Percentiles rank a stretch among this genome's conserved stretches.
phyloP scores from a whole-genome alignment of 2,888 invertebrate species.

The Aporophyla nigra region DNA sequence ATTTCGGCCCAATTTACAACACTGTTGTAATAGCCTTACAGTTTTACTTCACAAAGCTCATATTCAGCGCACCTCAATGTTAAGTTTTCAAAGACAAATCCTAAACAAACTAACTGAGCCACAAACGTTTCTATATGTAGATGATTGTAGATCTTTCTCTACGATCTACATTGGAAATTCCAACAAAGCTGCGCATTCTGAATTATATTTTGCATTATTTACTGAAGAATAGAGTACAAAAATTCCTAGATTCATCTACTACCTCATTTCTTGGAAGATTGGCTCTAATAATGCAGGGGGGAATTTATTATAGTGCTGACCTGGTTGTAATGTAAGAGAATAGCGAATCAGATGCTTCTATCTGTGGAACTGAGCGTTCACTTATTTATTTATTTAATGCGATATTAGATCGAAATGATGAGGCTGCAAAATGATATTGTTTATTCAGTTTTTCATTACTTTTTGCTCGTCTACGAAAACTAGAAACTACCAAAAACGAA shows the following conservation, averaged over 20 bases:
- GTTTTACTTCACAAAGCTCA: background rate
- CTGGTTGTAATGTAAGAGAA: slow-evolving; percentile 38
- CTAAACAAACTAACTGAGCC: slow-evolving; percentile 29
- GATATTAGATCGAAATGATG: slow-evolving; percentile 24
- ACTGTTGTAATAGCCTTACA: background rate
- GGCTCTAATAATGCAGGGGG: slow-evolving; percentile 44
- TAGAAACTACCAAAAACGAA: no score
- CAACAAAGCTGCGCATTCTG: slow-evolving; percentile 28
- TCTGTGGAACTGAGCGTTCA: slow-evolving; percentile 12
- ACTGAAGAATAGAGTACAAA: slow-evolving; percentile 34
- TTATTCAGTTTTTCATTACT: background rate
- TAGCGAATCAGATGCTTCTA: slow-evolving; percentile 11
- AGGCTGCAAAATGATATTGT: slow-evolving; percentile 9
- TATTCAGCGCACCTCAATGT: background rate
- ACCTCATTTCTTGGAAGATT: slow-evolving; percentile 52
- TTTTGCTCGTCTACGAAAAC: no score
- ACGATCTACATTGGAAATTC: slow-evolving; percentile 55
- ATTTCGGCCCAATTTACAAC: background rate
- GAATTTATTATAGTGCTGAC: slow-evolving; percentile 45
- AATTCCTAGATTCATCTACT: slow-evolving; percentile 45
- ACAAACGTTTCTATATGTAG: slow-evolving; percentile 32
- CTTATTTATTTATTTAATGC: slow-evolving; percentile 34
- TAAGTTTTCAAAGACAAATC: slow-evolving; percentile 27
- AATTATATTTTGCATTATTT: slow-evolving; percentile 62
- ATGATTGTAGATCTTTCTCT: slow-evolving; percentile 43